Evolutionary conservation across 2,888 invertebrate genomes (phyloP).

Genomic region (Nephrocerus scutellatus): DNA sequence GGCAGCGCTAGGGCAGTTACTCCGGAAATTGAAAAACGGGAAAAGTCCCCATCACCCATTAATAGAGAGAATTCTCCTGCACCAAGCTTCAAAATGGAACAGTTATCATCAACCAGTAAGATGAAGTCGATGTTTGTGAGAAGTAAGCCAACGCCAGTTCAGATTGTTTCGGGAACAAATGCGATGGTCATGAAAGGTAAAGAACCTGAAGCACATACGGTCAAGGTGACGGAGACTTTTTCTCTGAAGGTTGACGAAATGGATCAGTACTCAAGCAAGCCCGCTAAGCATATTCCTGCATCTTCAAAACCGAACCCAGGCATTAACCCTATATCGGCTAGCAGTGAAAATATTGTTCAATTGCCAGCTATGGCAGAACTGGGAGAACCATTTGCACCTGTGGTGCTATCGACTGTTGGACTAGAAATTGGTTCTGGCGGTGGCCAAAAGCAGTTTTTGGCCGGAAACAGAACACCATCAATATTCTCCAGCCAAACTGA

Average conservation of each 20-base stretch:
- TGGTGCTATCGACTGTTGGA: conserved; percentile 28
- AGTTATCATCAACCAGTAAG: conserved; percentile 15
- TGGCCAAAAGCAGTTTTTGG: conserved; percentile 29
- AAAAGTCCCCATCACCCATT: conserved; percentile 9
- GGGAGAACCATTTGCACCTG: conserved; percentile 37
- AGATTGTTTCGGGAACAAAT: conserved; percentile 30
- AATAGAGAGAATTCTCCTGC: conserved; percentile 29
- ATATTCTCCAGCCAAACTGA: conserved; percentile 37
- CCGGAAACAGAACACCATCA: conserved; percentile 35
- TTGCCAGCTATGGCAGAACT: conserved; percentile 25
- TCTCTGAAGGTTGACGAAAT: conserved; percentile 46
- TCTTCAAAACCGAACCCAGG: conserved; percentile 21
- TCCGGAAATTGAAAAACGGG: conserved; percentile 11
- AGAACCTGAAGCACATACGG: conserved; percentile 34
- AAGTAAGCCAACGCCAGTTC: conserved; percentile 30
- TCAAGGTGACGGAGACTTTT: conserved; percentile 42
- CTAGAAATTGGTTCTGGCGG: conserved; percentile 19
- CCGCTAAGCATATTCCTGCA: conserved; percentile 26
- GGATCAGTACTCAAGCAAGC: conserved; percentile 40
- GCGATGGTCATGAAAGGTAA: conserved; percentile 23
- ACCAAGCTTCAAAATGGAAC: conserved; percentile 13
- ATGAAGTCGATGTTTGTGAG: conserved; percentile 31
- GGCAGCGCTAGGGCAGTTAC: not conserved
- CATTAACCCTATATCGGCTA: conserved; percentile 7
- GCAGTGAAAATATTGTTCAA: conserved; percentile 1